These are phyloP conservation scores for Umimayanthus kanabou DNA, from an alignment of 92 coral and sea anemone genomes.

Conservation along the genomic window DNA sequence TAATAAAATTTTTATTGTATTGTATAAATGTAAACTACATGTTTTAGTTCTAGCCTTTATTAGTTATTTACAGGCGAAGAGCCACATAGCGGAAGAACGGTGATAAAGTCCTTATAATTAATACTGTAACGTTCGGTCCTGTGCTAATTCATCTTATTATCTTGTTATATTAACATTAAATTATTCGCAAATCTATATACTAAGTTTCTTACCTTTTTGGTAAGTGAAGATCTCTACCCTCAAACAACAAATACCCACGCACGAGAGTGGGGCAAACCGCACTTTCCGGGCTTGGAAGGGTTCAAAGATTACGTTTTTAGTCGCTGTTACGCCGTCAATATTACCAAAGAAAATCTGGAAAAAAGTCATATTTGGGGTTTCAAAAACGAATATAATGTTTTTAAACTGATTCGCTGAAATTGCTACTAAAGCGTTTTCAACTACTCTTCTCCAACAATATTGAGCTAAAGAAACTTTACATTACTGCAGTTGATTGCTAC, in stretches of 20 bases:
- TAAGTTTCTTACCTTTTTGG: constrained; percentile 9
- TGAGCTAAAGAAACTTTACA: too few species aligned
- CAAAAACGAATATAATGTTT: background rate
- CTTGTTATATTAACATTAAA: background rate
- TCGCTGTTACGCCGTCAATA: constrained; percentile 27
- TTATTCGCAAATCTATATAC: too few species aligned
- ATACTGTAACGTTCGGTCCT: background rate
- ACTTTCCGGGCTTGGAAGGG: constrained; percentile 35
- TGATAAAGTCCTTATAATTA: too few species aligned
- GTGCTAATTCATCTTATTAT: background rate
- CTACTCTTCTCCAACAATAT: too few species aligned
- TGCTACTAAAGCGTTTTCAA: too few species aligned
- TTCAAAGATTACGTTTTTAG: constrained; percentile 6
- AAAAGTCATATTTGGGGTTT: background rate
- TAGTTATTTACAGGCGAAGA: too few species aligned
- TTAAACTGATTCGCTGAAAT: background rate
- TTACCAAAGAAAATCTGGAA: constrained; percentile 29
- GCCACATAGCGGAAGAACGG: too few species aligned
- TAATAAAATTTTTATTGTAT: too few species aligned
- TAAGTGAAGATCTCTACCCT: constrained; percentile 31
- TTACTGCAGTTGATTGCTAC: too few species aligned
- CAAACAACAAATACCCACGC: constrained; percentile 9
- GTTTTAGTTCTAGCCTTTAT: too few species aligned
- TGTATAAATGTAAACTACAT: too few species aligned
- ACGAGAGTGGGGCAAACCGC: constrained; percentile 32